Base-by-base conservation (phyloP, 1,140 invertebrate genomes). In the Brachystomella parvula region DNA sequence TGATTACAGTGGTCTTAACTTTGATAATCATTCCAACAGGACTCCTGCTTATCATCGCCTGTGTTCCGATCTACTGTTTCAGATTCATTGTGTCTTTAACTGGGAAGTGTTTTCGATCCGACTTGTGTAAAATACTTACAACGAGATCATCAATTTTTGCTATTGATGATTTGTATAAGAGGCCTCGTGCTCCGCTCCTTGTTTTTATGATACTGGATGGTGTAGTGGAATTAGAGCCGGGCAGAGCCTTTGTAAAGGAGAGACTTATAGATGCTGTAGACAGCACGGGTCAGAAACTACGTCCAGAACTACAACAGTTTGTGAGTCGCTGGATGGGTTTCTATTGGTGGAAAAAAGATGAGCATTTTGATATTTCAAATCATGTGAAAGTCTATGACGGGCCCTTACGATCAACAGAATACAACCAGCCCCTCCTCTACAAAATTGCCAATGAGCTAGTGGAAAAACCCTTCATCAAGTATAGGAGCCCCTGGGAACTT, bases 201-300 rank as follows among this genome's bases (percentile, higher is more conserved):
- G 57, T 71, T 53, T 67, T 64, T 64, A 30, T 69, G 6, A 67
- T 64, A 15, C 62, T 61, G 31, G 69, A 73, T 47, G 71, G 71
- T 6, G 32, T 57, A 0, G 21, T 70, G 21, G 62, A 70, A 32
- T 59, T 73, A 32, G 63, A 67, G 21, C 3, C 3, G 2, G 33
- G 49, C 6, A 15, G 49, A 24, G 12, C 49, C 24, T 53, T 53
- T 26, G 12, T 53, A 24, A 24, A 53, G 24, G 49, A 53, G 9
- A 15, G 49, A 19, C 24, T 53, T 15, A 24, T 53, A 9, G 21
- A 53, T 24, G 9, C 49, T 24, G 21, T 15, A 24, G 21, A 53
- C 24, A 6, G 12, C 9, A 24, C 12, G 3, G 49, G 49, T 15
- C 49, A 53, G 49, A 9, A 9, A 26, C 6, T 24, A 53, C 60